These are phyloP conservation scores for Mustela nigripes DNA, from an alignment of 2,113 vertebrate genomes.

Conservation along the genomic window DNA sequence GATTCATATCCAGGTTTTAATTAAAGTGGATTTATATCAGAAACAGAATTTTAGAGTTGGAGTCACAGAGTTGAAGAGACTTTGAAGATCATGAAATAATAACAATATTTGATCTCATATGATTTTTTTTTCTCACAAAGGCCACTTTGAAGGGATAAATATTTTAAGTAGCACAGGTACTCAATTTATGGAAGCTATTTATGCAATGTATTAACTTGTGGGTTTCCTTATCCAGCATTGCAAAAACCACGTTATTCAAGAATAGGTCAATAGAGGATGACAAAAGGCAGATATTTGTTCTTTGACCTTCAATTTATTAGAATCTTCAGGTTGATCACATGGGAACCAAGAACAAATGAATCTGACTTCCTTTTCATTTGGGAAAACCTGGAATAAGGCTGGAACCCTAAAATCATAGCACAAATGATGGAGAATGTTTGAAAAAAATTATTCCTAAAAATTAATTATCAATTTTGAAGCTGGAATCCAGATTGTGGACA, in stretches of 20 bases:
- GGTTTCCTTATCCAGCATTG: not conserved
- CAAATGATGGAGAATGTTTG: not conserved
- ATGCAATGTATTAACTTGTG: not conserved
- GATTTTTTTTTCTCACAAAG: not conserved
- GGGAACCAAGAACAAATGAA: not conserved
- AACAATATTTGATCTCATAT: not conserved
- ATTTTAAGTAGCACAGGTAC: slow-evolving; percentile 58
- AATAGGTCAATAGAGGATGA: not conserved
- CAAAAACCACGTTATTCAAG: not conserved
- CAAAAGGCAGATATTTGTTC: not conserved
- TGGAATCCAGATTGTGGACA: not conserved
- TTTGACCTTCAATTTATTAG: not conserved
- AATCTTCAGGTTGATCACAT: not conserved
- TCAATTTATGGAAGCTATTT: slow-evolving; percentile 47
- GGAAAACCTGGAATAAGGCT: not conserved
- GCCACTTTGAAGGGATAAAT: not conserved
- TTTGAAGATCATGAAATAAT: slow-evolving; percentile 36
- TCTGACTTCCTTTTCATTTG: not conserved
- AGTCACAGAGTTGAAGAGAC: not conserved
- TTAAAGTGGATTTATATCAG: slow-evolving; percentile 18
- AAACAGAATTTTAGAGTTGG: not conserved
- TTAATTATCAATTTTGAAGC: not conserved
- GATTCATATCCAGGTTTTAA: slow-evolving; percentile 18
- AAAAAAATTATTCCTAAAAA: not conserved
- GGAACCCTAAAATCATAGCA: not conserved